Evolutionary conservation across 2,888 invertebrate genomes (phyloP), one percentile per base, ranked within the genome.

Genomic region (Euspilapteryx auroguttella): DNA sequence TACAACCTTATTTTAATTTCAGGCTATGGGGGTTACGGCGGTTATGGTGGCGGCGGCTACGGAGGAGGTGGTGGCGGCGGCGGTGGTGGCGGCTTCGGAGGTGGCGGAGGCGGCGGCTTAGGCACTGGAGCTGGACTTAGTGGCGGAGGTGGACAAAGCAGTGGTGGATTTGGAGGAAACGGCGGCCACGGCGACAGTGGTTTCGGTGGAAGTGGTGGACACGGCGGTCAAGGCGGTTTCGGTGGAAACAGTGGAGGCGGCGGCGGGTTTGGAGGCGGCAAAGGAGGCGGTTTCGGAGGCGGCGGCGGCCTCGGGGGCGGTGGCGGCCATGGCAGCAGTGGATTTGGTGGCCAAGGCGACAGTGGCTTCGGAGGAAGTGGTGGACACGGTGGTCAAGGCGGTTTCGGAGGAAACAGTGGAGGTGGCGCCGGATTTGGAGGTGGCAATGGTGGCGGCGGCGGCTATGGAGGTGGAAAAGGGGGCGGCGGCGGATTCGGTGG

Each of bases 201-300:
- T 22, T 23, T 24, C 23, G 37, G 37, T 4, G 34, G 36, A 7
- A 34, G 35, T 21, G 32, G 30, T 20, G 34, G 37, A 12, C 33
- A 35, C n/a, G 33, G 38, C 12, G 35, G 36, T 5, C 33, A 34
- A 4, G 39, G 39, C 1, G 34, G 37, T 2, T 36, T 37, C 12
- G 32, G 40, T 1, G 32, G 36, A 3, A 40, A 42, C 8, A 41
- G 42, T 2, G 25, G 30, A 6, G 58, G 61, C 32, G 54, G 59
- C 32, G 42, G 45, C 12, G 47, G 51, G 13, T 38, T 44, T 7
- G 35, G 37, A 14, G 45, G 41, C 20, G 41, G 40, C 27, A 43
- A 27, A 10, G 30, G 32, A 2, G 34, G 37, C 3, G 32, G 36
- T 3, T 37, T 42, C 1, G 34, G 37, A 8, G 35, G 40, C n/a